Base-by-base conservation (phyloP, 2,888 invertebrate genomes). In the Eristalis intricaria region DNA sequence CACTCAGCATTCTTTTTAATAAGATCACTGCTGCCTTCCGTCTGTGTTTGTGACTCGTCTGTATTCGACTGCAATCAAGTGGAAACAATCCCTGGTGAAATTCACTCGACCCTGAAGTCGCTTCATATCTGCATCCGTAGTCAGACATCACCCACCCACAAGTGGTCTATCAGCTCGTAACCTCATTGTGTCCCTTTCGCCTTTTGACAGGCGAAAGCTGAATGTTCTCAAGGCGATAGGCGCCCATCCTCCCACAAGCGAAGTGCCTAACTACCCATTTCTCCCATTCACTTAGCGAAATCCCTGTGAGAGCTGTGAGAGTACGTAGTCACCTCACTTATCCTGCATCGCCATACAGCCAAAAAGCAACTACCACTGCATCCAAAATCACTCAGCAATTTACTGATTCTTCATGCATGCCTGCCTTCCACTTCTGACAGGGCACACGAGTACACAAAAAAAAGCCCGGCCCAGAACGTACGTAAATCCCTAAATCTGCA, bases 341-440 rank as follows among this genome's bases (percentile, higher is more conserved):
- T 50, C 50, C 50, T 50, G 50, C 50, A 50, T 50, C 50, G 13
- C 13, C 38, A 38, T 38, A 38, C 38, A 50, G 7, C 61, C 61
- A 61, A 15, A 23, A 50, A 19, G 8, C 50, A n/a, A 8, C n/a
- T 50, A 50, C 32, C 32, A 32, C 50, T 84, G 83, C 83, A 86
- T 75, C 56, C 83, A 83, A 86, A 83, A 86, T 83, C 78, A 79
- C 86, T 78, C 83, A 83, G 78, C 83, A 87, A 79, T 86, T 83
- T 78, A 82, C 78, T 83, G 86, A 87, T 87, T 75, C 86, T 63
- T 87, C 84, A 84, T 87, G 83, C 86, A 87, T 87, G 78, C 83
- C 69, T 83, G 82, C 74, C 77, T 77, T 71, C 63, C 23, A 74
- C 66, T 75, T 68, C 50, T 60, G 66, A 56, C 65, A 35, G 68